phyloP scores from a whole-genome alignment of 1,140 invertebrate genomes.

The Calosoma granatense region DNA sequence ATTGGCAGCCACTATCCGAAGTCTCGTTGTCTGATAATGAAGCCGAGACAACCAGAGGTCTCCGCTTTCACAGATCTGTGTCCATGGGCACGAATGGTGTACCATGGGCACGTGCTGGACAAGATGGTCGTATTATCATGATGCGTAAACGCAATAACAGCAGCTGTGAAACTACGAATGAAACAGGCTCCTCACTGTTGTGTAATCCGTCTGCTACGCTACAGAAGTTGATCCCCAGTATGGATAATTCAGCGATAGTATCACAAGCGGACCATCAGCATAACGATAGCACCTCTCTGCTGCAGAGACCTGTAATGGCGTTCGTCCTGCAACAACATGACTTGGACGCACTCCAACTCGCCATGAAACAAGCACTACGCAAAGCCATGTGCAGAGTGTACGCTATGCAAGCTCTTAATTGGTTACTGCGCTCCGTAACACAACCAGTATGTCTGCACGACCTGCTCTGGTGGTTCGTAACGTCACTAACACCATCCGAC shows the following conservation, averaged over 20 bases:
- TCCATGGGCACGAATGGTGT: constrained; percentile 49
- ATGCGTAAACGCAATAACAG: constrained; percentile 60
- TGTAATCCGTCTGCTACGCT: constrained; percentile 74
- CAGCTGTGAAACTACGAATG: constrained; percentile 51
- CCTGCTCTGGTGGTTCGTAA: constrained; percentile 90
- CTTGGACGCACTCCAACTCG: constrained; percentile 62
- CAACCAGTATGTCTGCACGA: constrained; percentile 86
- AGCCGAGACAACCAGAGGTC: constrained; percentile 42
- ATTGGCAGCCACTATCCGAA: constrained; percentile 44
- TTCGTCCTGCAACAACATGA: constrained; percentile 83
- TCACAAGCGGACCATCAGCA: constrained; percentile 32
- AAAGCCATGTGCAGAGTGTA: constrained; percentile 79
- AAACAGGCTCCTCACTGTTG: constrained; percentile 63
- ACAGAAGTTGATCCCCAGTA: constrained; percentile 54
- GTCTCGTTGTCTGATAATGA: constrained; percentile 44
- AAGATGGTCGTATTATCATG: constrained; percentile 49
- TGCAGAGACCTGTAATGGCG: constrained; percentile 62
- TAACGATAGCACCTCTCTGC: constrained; percentile 38
- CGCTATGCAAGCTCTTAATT: constrained; percentile 55
- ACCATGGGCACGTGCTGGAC: constrained; percentile 48
- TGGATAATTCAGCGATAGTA: constrained; percentile 44
- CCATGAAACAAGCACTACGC: constrained; percentile 73
- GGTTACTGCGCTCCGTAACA: constrained; percentile 75
- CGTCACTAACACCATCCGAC: constrained; percentile 50
- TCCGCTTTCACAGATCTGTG: constrained; percentile 44